Evolutionary conservation across 2,888 invertebrate species (phyloP), one percentile per base, ranked within the genome.

Genomic region (Rhagonycha fulva): DNA sequence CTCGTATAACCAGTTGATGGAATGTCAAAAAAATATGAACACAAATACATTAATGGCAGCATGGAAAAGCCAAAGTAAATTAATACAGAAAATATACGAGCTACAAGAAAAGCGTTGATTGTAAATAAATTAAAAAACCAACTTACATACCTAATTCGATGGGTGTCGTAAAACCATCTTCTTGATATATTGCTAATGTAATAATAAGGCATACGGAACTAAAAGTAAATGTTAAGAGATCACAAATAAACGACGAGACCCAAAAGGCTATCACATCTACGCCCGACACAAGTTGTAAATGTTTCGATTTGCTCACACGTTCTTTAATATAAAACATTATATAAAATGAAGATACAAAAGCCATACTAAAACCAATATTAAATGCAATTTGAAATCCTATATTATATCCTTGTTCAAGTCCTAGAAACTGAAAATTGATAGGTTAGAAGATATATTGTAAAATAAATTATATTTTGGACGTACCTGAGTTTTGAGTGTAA

Each of bases 1-100:
- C 93, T 90, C 0, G 94, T 93, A 85, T 93, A 95, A 10, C 95
- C 96, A 0, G 93, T 90, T 0, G 96, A 92, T 0, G 96, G 94
- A 7, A 93, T 91, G 7, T 89, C 89, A 85, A 95, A 95, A n/a
- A 91, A 77, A 82, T 92, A 91, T 0, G 95, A 93, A 62, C 91
- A 85, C 9, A 95, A 82, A 84, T 95, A 96, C 80, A 91, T 91
- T 60, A 94, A 87, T 0, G 96, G 96, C 77, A 96, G 85, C 85
- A 93, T 92, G 0, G 93, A 90, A 84, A 91, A 93, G 0, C 93
- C 94, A 85, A 94, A 96, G 68, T 93, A 84, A 71, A 94, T 82
- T 68, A 95, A 84, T 14, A 94, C 84, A 0, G 93, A 74, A 78
- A 92, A 90, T 80, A 94, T 87, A 12, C 92, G 89, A 14, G 89